phyloP scores from a whole-genome alignment of 1,140 invertebrate species.

The Zaprionus inermis region DNA sequence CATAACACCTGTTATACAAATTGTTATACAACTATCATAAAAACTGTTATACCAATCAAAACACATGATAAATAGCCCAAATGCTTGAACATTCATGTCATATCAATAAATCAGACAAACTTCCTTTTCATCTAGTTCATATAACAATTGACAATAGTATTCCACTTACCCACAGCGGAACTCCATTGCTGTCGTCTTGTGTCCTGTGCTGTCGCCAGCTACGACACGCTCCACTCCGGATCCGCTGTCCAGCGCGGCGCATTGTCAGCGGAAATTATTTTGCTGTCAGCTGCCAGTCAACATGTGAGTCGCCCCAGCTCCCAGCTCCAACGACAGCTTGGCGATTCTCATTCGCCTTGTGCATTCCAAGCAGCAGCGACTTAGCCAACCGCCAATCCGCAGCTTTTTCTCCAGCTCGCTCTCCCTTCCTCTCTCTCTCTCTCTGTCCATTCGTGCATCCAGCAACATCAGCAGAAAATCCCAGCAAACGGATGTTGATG shows the following conservation, averaged over 20 bases:
- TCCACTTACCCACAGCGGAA: neutral
- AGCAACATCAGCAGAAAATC: conserved; percentile 43
- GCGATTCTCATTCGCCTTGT: conserved; percentile 30
- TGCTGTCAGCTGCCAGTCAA: conserved; percentile 43
- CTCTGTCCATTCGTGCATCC: conserved; percentile 2
- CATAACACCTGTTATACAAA: too few relatives aligned
- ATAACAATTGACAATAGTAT: neutral
- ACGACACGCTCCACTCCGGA: neutral
- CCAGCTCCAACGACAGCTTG: neutral
- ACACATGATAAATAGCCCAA: neutral
- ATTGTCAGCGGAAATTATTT: conserved; percentile 58
- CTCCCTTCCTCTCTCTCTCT: conserved; percentile 31
- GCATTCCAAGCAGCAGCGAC: conserved; percentile 35
- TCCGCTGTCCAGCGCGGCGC: conserved; percentile 21
- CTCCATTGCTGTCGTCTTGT: neutral
- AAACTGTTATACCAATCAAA: neutral
- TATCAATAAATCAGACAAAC: neutral
- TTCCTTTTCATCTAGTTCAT: neutral
- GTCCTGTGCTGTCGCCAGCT: conserved; percentile 4
- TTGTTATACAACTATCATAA: too few relatives aligned
- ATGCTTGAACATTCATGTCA: neutral
- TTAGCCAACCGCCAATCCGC: conserved; percentile 26
- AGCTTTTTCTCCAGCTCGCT: conserved; percentile 11
- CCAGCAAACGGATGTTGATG: conserved; percentile 30
- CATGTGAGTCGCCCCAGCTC: conserved; percentile 10